Evolutionary conservation across 2,797 vertebrate genomes (phyloP), one percentile per base, ranked within the genome.

Genomic region (Thripadectes ignobilis): DNA sequence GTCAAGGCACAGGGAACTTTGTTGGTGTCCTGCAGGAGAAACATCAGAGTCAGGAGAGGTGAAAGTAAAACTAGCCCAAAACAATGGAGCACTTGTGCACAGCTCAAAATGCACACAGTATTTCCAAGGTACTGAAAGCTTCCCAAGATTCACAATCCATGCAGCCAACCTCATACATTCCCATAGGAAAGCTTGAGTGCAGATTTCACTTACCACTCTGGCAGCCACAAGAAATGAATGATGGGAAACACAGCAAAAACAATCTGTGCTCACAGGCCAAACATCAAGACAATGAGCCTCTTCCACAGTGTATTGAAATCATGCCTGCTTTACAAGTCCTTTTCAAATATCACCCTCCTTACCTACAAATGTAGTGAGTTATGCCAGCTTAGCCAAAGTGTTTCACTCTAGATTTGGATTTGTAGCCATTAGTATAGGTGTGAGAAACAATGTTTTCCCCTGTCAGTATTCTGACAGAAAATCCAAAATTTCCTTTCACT

Each of bases 101-200:
- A n/a, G 41, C 41, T 58, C 43, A 82, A 75, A 78, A 45, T 20
- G 13, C 16, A 69, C 39, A n/a, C 23, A 62, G 10, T 19, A 34
- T 75, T 75, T 29, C n/a, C 12, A 13, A 69, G 43, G 13, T 36
- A 26, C 43, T 8, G 15, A 59, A 61, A 36, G 27, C 10, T 79
- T 65, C 30, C 41, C 43, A 20, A 58, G 26, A 59, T 54, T 41
- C 34, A 20, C 27, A 12, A 61, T 57, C 20, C 27, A 16, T 6
- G 11, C 30, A 30, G 16, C 29, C 61, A 30, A 69, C 30, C 26
- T 49, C 0, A 0, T 7, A 23, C 1, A 2, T 34, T 75, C 22
- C 26, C 12, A 34, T 18, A 4, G 14, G 45, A 76, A 45, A 34
- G 7, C 8, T 14, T 41, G 22, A 88, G 12, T 36, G 17, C 10